These are phyloP conservation scores for Brienomyrus brachyistius DNA, from an alignment of 2,113 vertebrate species.

Conservation along the genomic window DNA sequence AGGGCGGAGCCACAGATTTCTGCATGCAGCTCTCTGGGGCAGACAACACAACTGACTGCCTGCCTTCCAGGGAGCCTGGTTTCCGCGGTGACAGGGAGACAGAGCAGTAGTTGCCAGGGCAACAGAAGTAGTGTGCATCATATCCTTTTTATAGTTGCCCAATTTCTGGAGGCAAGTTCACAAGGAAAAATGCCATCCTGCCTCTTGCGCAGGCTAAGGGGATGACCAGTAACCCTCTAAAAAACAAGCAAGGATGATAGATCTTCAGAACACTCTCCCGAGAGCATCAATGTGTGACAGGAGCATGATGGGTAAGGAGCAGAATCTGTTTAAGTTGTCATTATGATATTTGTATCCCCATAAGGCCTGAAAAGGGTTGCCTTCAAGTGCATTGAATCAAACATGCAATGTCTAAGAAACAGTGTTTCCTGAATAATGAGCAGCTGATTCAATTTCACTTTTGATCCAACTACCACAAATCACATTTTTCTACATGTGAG, in stretches of 20 bases:
- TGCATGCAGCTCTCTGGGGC: slow-evolving; percentile 20
- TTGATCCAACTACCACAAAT: background rate
- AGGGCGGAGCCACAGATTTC: background rate
- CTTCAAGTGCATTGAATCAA: background rate
- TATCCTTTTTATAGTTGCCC: slow-evolving; percentile 35
- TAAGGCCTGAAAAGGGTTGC: background rate
- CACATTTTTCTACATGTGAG: background rate
- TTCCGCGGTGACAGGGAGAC: slow-evolving; percentile 42
- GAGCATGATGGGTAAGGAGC: background rate
- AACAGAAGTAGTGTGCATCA: slow-evolving; percentile 51
- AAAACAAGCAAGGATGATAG: background rate
- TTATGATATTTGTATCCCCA: background rate
- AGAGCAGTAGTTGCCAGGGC: slow-evolving; percentile 54
- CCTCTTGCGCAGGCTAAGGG: slow-evolving; percentile 22
- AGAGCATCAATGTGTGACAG: background rate
- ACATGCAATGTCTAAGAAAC: background rate
- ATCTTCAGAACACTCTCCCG: background rate
- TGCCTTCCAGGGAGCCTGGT: slow-evolving; percentile 28
- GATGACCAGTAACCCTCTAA: slow-evolving; percentile 16
- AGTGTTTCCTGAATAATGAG: background rate
- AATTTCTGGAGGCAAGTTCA: slow-evolving; percentile 30
- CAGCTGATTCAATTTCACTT: slow-evolving; percentile 15
- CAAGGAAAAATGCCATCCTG: slow-evolving; percentile 27
- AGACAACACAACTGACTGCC: background rate
- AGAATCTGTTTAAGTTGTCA: background rate